Evolutionary conservation across 1,140 invertebrate genomes (phyloP).

Genomic region (Solen grandis): DNA sequence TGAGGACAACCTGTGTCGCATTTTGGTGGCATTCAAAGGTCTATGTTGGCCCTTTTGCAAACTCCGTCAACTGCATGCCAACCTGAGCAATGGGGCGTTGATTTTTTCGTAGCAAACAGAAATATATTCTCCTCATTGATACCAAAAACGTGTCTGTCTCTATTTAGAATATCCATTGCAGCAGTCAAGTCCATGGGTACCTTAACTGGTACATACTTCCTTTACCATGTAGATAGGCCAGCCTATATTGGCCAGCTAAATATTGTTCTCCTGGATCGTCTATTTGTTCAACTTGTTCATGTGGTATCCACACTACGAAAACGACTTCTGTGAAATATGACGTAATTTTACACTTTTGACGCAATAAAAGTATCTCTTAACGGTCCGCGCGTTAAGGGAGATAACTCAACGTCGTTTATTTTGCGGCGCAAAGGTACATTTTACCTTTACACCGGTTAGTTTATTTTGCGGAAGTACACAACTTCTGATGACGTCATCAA

Average conservation of each 20-base stretch:
- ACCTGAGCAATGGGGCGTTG: conserved; percentile 7
- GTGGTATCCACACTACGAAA: conserved; percentile 38
- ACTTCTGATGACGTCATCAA: too few relatives aligned
- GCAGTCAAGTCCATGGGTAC: conserved; percentile 45
- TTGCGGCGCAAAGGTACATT: too few relatives aligned
- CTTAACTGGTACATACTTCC: conserved; percentile 55
- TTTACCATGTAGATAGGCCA: conserved; percentile 50
- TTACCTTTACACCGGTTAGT: too few relatives aligned
- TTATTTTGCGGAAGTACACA: too few relatives aligned
- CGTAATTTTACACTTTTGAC: too few relatives aligned
- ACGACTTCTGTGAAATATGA: conserved; percentile 44
- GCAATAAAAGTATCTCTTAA: too few relatives aligned
- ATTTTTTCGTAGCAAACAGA: background rate
- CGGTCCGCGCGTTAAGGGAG: too few relatives aligned
- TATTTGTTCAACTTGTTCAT: conserved; percentile 39
- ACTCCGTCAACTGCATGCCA: conserved; percentile 12
- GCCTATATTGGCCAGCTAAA: conserved; percentile 47
- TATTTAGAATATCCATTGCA: conserved; percentile 33
- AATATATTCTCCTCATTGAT: conserved; percentile 23
- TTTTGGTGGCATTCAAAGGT: conserved; percentile 2
- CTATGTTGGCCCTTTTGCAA: background rate
- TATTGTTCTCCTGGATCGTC: conserved; percentile 54
- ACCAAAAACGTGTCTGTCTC: conserved; percentile 21
- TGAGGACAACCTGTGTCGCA: conserved; percentile 1
- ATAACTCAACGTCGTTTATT: too few relatives aligned